Conservation (phyloP, 2,113 vertebrate genomes). For the Macquaria ambigua region DNA sequence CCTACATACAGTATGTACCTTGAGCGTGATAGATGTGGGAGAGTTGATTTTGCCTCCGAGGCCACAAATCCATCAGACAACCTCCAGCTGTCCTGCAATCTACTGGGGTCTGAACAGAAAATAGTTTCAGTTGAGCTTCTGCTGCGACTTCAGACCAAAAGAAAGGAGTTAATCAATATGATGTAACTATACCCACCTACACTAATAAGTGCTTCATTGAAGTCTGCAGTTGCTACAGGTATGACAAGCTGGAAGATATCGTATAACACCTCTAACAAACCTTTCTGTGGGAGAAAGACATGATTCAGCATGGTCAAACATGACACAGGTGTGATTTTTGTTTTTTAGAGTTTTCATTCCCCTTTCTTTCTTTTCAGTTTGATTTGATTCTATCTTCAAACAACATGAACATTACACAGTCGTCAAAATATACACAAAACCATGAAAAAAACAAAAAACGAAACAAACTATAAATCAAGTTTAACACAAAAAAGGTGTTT, state of each 20-base stretch:
- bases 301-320: background rate
- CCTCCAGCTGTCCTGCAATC: slow-evolving; percentile 30
- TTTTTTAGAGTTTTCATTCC: background rate
- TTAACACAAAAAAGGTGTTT: no score
- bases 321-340: background rate
- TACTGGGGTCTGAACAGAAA: slow-evolving; percentile 13
- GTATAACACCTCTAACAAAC: slow-evolving; percentile 31
- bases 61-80: slow-evolving; percentile 39
- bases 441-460: no score
- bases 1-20: background rate
- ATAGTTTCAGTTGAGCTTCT: background rate
- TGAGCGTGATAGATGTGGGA: slow-evolving; percentile 24
- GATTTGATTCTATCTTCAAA: background rate
- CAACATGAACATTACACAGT: no score
- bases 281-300: slow-evolving; percentile 10
- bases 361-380: background rate
- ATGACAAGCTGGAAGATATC: slow-evolving; percentile 32
- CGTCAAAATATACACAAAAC: no score
- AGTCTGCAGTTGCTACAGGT: slow-evolving; percentile 12
- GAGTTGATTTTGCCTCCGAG: slow-evolving; percentile 21
- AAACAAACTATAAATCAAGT: no score
- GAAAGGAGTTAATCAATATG: background rate
- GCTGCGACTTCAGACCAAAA: no score
- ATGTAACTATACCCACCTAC: slow-evolving; percentile 2
- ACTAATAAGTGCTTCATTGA: slow-evolving; percentile 27